Evolutionary conservation across 1,140 invertebrate species (phyloP), one percentile per base, ranked within the genome.

Genomic region (Drosophila santomea): DNA sequence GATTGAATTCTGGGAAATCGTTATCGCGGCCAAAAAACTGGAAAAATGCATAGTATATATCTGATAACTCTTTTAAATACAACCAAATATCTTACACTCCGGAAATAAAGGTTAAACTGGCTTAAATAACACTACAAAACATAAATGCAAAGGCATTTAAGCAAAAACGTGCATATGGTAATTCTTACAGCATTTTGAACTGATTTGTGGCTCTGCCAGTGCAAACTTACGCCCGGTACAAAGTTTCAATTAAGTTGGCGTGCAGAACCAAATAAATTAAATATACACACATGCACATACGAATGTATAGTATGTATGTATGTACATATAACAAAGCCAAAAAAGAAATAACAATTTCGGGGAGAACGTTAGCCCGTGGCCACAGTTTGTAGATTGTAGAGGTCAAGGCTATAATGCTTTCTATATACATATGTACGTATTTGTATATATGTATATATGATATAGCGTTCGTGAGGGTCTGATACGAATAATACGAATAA

Each of bases 341-440:
- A 56, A 56, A 55, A 20, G 20, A 54, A 68, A 15, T 32, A 54
- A 56, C n/a, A 38, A 47, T 56, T 62, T 62, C 15, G 14, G 41
- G 20, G 36, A 50, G 52, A 48, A 69, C 51, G 39, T 63, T 69
- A 71, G 60, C 47, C 32, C 58, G 47, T 41, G 36, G 36, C 60
- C 68, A 43, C 61, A 57, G 66, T 57, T 64, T 69, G 44, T 72
- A 72, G 68, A 71, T 72, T 72, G 68, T 72, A 72, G 68, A 68
- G 68, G 68, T 72, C 68, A 72, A 72, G 68, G 68, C 68, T 72
- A 72, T 71, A 71, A 75, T 71, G 45, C 15, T 54, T 52, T 43
- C 41, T 67, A 2, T 38, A 38, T 12, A 38, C 6, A 17, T 17
- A 43, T 28, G 45, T 25, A n/a, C 2, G 7, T 8, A 32, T 32